phyloP scores from a whole-genome alignment of 1,140 invertebrate genomes.

The Neodiprion virginianus region DNA sequence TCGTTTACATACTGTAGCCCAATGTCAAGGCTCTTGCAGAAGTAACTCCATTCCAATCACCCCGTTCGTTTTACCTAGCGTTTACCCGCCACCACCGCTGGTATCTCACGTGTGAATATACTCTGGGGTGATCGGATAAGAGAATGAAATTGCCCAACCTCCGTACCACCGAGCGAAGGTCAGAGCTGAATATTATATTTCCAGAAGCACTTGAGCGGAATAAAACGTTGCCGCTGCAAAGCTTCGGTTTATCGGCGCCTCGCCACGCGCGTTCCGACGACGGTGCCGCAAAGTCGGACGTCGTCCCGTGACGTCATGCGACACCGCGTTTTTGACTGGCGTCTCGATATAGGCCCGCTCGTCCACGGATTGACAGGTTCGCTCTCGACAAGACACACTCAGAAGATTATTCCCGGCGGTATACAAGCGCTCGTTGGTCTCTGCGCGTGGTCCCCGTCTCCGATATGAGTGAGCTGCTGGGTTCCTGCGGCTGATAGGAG shows the following conservation, averaged over 20 bases:
- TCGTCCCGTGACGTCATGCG: constrained; percentile 46
- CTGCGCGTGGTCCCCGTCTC: background rate
- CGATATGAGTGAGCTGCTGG: background rate
- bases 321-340: constrained; percentile 18
- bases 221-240: background rate
- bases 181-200: too few relatives aligned
- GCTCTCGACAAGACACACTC: constrained; percentile 43
- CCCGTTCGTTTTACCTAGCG: too few relatives aligned
- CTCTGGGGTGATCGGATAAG: too few relatives aligned
- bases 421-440: constrained; percentile 16
- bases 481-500: constrained; percentile 39
- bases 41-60: too few relatives aligned
- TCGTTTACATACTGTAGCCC: too few relatives aligned
- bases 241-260: background rate
- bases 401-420: constrained; percentile 14
- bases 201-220: background rate
- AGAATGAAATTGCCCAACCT: too few relatives aligned
- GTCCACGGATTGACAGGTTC: constrained; percentile 44
- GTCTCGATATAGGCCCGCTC: constrained; percentile 27
- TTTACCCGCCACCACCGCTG: too few relatives aligned
- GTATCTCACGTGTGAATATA: too few relatives aligned
- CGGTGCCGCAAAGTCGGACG: constrained; percentile 40
- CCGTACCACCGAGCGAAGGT: too few relatives aligned
- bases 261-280: constrained; percentile 27
- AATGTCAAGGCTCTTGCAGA: too few relatives aligned